Percentiles rank a stretch among this genome's conserved stretches.
Evolutionary conservation across 2,113 vertebrate genomes (phyloP).

Genomic region (Limanda limanda): DNA sequence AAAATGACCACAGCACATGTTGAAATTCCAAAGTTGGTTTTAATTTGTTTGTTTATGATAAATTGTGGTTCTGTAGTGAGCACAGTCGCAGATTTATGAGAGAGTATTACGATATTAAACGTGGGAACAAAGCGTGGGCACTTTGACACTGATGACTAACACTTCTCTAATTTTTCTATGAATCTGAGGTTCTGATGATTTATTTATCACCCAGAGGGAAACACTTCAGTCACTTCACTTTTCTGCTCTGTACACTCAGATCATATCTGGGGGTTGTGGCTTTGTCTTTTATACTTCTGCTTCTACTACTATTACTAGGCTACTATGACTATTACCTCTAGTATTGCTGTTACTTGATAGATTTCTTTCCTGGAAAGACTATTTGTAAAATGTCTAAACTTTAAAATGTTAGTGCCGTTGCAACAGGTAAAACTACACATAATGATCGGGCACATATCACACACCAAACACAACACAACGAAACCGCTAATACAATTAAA

Average conservation of each 20-base stretch:
- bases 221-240: background rate
- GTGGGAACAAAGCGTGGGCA: background rate
- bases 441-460: background rate
- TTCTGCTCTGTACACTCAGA: background rate
- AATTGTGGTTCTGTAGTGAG: background rate
- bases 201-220: conserved; percentile 23
- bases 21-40: background rate
- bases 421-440: background rate
- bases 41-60: background rate
- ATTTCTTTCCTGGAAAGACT: no score
- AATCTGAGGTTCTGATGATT: conserved; percentile 38
- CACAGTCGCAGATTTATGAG: background rate
- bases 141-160: conserved; percentile 1
- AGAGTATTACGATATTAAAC: background rate
- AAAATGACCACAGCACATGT: background rate
- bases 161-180: conserved; percentile 39
- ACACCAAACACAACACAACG: background rate
- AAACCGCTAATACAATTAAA: background rate
- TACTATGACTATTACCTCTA: background rate
- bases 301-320: background rate
- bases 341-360: no score
- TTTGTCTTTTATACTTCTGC: background rate
- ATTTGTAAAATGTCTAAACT: no score
- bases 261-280: background rate
- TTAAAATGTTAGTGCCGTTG: no score